Evolutionary conservation across 1,140 invertebrate genomes (phyloP).

Genomic region (Diorhabda elongata): DNA sequence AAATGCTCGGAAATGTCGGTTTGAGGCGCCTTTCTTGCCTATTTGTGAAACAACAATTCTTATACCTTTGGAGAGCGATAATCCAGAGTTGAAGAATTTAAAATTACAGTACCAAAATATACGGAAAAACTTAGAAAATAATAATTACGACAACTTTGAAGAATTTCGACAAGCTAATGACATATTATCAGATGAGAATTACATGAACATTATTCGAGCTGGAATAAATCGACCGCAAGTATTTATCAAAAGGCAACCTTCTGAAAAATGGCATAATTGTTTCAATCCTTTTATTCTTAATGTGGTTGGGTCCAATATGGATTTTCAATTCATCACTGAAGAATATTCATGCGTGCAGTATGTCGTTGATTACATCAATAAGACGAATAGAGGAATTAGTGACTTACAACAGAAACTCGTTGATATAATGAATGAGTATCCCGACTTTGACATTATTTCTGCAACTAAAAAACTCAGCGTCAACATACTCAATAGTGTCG

Average conservation of each 20-base stretch:
- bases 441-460: background rate
- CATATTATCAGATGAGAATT: background rate
- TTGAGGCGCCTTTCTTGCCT: conserved; percentile 41
- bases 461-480: conserved; percentile 26
- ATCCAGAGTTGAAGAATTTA: conserved; percentile 19
- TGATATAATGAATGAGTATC: background rate
- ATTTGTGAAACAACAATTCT: conserved; percentile 28
- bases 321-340: background rate
- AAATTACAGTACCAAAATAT: conserved; percentile 23
- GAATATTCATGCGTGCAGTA: background rate
- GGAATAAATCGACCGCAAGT: background rate
- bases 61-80: conserved; percentile 30
- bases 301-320: background rate
- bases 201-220: background rate
- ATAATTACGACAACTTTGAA: background rate
- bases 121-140: conserved; percentile 31
- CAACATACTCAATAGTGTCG: conserved; percentile 31
- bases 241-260: background rate
- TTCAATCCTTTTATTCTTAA: background rate
- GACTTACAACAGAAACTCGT: background rate
- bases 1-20: conserved; percentile 37
- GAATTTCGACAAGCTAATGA: background rate
- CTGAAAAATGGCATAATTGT: background rate
- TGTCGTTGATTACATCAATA: background rate
- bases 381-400: background rate